Evolutionary conservation across 1,140 invertebrate species (phyloP), one percentile per base, ranked within the genome.

Genomic region (Dysdera silvatica): DNA sequence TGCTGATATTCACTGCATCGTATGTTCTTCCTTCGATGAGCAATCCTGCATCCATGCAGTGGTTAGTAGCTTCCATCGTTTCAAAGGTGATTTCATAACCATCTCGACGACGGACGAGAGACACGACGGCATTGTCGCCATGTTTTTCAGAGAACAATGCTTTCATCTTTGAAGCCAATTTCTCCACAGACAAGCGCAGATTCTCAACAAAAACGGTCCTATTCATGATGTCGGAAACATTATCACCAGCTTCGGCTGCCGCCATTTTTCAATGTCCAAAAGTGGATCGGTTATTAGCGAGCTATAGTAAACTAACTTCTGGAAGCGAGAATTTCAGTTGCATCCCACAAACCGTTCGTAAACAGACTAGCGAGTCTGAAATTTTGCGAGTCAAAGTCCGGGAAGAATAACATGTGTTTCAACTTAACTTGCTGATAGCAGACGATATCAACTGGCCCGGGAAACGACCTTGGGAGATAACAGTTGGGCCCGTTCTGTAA

Each of bases 61-160:
- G 52, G 16, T 56, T 55, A 2, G 61, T 47, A 28, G 52, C 61
- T 48, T 63, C 61, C 14, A 29, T 0, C 20, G 41, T 40, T 1
- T 28, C 16, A 23, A 63, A 63, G 26, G 61, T 63, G 10, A 63
- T 63, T 24, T 63, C 61, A 20, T 63, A 63, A 0, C 61, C 61
- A 49, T 63, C 61, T 37, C 61, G 41, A 23, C 32, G 35, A 23
- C 61, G 61, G 6, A 63, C 24, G 23, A 63, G 12, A 16, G 52
- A 41, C 10, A n/a, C 8, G 28, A 63, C 41, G 1, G 61, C 52
- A 24, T 56, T 56, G 3, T 63, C 61, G 0, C 61, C 61, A 31
- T 23, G 41, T 24, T 63, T 63, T 18, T 63, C 61, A 1, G 51
- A 8, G 14, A 49, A 63, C 1, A 56, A 8, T 2, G 61, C 41